Percentiles rank a stretch among this genome's conserved stretches.
Evolutionary conservation across 2,888 invertebrate genomes (phyloP).

Genomic region (Galeruca laticollis): DNA sequence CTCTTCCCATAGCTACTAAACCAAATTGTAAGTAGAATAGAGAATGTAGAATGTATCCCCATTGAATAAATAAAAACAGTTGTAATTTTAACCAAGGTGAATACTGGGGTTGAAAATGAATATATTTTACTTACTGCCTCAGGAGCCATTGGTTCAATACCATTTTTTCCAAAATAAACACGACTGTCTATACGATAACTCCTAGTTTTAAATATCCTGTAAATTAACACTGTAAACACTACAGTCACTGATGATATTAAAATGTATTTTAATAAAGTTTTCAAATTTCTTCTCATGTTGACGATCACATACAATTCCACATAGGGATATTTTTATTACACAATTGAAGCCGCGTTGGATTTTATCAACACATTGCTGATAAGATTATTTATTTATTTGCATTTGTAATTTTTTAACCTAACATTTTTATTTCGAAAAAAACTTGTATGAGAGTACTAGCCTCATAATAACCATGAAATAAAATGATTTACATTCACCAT

Average conservation of each 20-base stretch:
- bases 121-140: slow-evolving; percentile 48
- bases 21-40: too few species aligned
- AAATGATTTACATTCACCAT: slow-evolving; percentile 18
- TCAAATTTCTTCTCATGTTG: slow-evolving; percentile 63
- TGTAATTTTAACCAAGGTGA: neutral
- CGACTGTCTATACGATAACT: slow-evolving; percentile 26
- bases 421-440: slow-evolving; percentile 10
- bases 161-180: slow-evolving; percentile 30
- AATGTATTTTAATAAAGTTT: slow-evolving; percentile 62
- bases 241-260: slow-evolving; percentile 61
- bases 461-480: slow-evolving; percentile 12
- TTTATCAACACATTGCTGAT: slow-evolving; percentile 36
- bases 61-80: too few species aligned
- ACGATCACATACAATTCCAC: slow-evolving; percentile 30
- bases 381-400: slow-evolving; percentile 24
- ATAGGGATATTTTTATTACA: slow-evolving; percentile 32
- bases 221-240: slow-evolving; percentile 62
- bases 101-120: neutral
- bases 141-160: slow-evolving; percentile 43
- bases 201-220: slow-evolving; percentile 56
- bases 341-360: slow-evolving; percentile 7
- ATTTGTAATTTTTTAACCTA: slow-evolving; percentile 25
- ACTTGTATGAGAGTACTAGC: slow-evolving; percentile 1
- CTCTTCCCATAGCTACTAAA: too few species aligned
- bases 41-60: too few species aligned